These are phyloP conservation scores for silkworm (Bombyx mori) DNA, from an alignment of 1,140 invertebrate species.

Conservation along the genomic window DNA sequence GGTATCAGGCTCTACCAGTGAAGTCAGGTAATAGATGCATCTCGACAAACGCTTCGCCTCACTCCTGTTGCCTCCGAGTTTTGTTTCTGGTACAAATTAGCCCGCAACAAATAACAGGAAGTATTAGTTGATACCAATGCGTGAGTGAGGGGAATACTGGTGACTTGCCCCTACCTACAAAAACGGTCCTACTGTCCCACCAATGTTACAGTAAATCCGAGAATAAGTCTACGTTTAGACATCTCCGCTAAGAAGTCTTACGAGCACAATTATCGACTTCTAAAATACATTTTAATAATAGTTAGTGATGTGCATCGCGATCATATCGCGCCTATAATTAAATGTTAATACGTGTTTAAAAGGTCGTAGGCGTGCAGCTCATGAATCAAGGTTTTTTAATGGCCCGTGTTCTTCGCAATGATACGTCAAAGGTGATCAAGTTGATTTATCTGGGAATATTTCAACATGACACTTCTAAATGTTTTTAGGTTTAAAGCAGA, in stretches of 20 bases:
- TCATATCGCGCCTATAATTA: constrained; percentile 68
- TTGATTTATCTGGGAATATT: neutral
- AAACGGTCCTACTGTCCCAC: too few relatives aligned
- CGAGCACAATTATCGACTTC: constrained; percentile 61
- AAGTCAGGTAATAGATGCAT: too few relatives aligned
- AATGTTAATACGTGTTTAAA: constrained; percentile 65
- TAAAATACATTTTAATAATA: constrained; percentile 68
- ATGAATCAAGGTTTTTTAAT: constrained; percentile 54
- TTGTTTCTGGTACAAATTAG: too few relatives aligned
- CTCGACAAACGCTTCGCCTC: too few relatives aligned
- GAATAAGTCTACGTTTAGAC: constrained; percentile 4
- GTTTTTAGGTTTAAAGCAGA: neutral
- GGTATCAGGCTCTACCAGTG: too few relatives aligned
- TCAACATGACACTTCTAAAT: neutral
- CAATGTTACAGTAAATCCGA: neutral
- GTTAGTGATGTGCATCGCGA: constrained; percentile 60
- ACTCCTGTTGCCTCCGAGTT: too few relatives aligned
- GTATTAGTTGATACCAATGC: too few relatives aligned
- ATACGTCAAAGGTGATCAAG: constrained; percentile 47
- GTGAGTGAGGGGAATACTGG: too few relatives aligned
- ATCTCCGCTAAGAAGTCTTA: constrained; percentile 48
- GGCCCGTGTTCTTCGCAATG: constrained; percentile 34
- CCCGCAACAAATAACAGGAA: too few relatives aligned
- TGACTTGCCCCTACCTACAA: too few relatives aligned
- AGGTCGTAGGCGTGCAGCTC: constrained; percentile 47